Conservation (phyloP, 1,140 invertebrate species). For the Dermatophagoides farinae region DNA sequence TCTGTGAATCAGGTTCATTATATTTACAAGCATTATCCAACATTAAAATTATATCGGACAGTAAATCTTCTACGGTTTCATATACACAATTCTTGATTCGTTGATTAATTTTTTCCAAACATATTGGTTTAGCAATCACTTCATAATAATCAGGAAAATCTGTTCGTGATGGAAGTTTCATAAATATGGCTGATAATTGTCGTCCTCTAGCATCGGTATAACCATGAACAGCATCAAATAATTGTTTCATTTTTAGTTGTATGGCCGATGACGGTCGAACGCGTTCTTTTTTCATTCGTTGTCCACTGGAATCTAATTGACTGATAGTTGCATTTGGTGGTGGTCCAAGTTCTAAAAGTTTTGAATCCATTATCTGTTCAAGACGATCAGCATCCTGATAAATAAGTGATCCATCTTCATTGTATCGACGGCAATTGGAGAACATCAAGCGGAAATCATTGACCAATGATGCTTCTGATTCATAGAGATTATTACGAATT, state of each 20-base stretch:
- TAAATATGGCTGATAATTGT: conserved; percentile 31
- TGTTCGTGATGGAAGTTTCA: conserved; percentile 54
- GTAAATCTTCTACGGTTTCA: conserved; percentile 64
- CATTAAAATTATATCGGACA: conserved; percentile 84
- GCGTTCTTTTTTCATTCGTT: neutral
- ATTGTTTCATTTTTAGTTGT: conserved; percentile 50
- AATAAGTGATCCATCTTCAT: conserved; percentile 83
- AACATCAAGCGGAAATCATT: conserved; percentile 71
- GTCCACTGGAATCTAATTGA: neutral
- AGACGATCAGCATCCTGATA: conserved; percentile 78
- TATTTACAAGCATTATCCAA: conserved; percentile 99
- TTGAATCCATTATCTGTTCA: conserved; percentile 61
- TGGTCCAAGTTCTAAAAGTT: conserved; percentile 49
- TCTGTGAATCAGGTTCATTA: conserved; percentile 95
- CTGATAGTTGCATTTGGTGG: neutral
- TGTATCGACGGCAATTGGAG: conserved; percentile 80
- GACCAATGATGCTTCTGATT: conserved; percentile 39
- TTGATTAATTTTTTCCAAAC: conserved; percentile 81
- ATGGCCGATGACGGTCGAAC: conserved; percentile 8
- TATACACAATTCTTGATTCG: conserved; percentile 59
- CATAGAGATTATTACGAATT: conserved; percentile 47
- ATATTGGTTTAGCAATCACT: conserved; percentile 88
- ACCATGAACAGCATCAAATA: conserved; percentile 72
- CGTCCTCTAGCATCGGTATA: conserved; percentile 34
- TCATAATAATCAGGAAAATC: conserved; percentile 97